Conservation (phyloP, 2,888 invertebrate genomes). For the Drosophila subquinaria region DNA sequence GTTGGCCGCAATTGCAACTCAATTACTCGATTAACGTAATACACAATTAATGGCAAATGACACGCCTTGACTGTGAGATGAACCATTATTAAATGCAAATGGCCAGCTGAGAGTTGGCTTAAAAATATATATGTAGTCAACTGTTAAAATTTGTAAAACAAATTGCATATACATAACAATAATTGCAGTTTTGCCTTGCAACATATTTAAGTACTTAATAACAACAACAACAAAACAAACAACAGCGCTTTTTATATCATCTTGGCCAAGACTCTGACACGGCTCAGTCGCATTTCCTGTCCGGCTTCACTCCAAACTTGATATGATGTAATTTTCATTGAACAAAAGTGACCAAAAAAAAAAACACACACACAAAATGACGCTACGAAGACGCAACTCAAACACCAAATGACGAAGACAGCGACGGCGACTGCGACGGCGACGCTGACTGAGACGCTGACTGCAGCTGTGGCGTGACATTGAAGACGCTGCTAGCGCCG, state of each 20-base stretch:
- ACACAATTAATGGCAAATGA: conserved; percentile 62
- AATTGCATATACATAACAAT: conserved; percentile 55
- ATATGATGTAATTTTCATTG: conserved; percentile 70
- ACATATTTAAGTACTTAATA: conserved; percentile 44
- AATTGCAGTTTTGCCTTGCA: conserved; percentile 71
- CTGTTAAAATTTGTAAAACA: conserved; percentile 17
- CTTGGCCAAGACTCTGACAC: conserved; percentile 16
- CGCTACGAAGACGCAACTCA: conserved; percentile 60
- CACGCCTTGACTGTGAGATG: conserved; percentile 48
- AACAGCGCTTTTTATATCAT: conserved; percentile 32
- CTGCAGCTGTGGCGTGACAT: conserved; percentile 70
- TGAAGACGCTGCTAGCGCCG: conserved; percentile 52
- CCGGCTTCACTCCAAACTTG: conserved; percentile 48
- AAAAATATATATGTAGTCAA: conserved; percentile 1
- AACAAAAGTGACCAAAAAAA: conserved; percentile 62
- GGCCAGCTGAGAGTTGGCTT: conserved; percentile 13
- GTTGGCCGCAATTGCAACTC: conserved; percentile 54
- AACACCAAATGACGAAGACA: conserved; percentile 42
- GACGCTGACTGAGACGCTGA: conserved; percentile 23
- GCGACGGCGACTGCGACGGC: not conserved
- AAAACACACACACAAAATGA: conserved; percentile 37
- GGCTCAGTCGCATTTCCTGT: conserved; percentile 63
- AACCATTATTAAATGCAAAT: conserved; percentile 55
- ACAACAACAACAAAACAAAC: conserved; percentile 17
- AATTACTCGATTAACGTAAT: conserved; percentile 58